Base-by-base conservation (phyloP, 2,113 vertebrate species). In the Sminthopsis crassicaudata region DNA sequence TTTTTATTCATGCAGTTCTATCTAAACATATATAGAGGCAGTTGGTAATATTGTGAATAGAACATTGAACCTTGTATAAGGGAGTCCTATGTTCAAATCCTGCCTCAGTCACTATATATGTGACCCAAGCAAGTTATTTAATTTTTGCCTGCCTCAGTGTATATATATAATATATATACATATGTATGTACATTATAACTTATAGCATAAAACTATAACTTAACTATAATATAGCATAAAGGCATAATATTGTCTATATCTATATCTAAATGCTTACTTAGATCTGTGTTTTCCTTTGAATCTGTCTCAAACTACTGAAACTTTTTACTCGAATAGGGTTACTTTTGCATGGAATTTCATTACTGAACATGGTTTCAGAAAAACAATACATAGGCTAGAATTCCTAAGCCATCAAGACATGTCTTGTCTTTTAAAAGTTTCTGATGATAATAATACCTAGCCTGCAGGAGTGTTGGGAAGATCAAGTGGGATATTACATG, bases 291-390 rank as follows among this genome's bases (percentile, higher is more conserved):
- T 93, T 24, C 51, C 26, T 0, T 91, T 36, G 2, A 0, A 89
- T 95, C 55, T 60, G 89, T 94, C 51, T 90, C 53, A 11, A 52
- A 26, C 89, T 7, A 42, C 16, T 0, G 9, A 46, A n/a, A 53
- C 55, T 94, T 76, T 89, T 95, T 95, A 91, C 60, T 88, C 24
- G 46, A 51, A 91, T 90, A 67, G 24, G 26, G 46, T 95, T 92
- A 51, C 24, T 67, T 91, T 89, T 95, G 25, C 25, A 46, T n/a
- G 91, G 46, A 50, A 42, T 23, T 91, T 92, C 54, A 52, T 95
- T 42, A 84, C 8, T 53, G 67, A 95, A 90, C 50, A 11, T 3
- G 93, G 27, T 92, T 94, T 94, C 88, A 51, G 89, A 90, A 90
- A 96, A 95, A 93, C 42, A 94, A 67, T 52, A 23, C 30, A 57